Percentiles rank a stretch among this genome's conserved stretches.
Evolutionary conservation across 1,140 invertebrate genomes (phyloP).

Genomic region (Drosophila nebulosa): DNA sequence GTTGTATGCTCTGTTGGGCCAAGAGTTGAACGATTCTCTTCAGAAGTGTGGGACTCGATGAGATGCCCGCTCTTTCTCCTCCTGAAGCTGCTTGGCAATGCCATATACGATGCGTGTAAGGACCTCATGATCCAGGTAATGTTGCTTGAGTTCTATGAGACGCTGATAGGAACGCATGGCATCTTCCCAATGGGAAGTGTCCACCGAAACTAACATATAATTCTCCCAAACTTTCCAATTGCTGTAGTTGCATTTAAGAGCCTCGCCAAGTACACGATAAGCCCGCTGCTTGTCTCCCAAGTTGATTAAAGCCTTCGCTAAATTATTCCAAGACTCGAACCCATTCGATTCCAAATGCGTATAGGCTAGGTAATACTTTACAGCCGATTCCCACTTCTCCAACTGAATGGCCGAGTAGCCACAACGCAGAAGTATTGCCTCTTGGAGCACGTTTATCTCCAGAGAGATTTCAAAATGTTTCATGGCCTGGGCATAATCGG

Average conservation of each 20-base stretch:
- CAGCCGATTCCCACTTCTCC: conserved; percentile 91
- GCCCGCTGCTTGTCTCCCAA: conserved; percentile 92
- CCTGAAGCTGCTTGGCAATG: conserved; percentile 85
- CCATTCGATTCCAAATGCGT: conserved; percentile 93
- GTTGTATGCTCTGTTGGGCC: conserved; percentile 88
- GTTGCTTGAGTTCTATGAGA: conserved; percentile 90
- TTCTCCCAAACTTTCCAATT: conserved; percentile 99
- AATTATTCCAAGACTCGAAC: conserved; percentile 98
- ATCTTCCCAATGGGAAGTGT: conserved; percentile 88
- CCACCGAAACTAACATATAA: conserved; percentile 90
- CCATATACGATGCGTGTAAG: conserved; percentile 88
- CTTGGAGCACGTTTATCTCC: conserved; percentile 92
- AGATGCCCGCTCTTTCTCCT: conserved; percentile 64
- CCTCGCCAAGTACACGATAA: conserved; percentile 91
- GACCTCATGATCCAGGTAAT: conserved; percentile 90
- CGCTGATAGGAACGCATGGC: conserved; percentile 92
- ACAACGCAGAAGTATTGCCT: conserved; percentile 91
- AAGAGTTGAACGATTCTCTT: conserved; percentile 89
- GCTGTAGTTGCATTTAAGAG: conserved; percentile 95
- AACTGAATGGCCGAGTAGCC: conserved; percentile 91
- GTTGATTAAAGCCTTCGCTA: conserved; percentile 95
- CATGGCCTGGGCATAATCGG: conserved; percentile 89
- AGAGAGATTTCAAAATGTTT: conserved; percentile 90
- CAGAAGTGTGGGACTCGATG: conserved; percentile 71
- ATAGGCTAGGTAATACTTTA: conserved; percentile 92